Evolutionary conservation across 53 echinoderm and acorn worm genomes (phyloP).

Genomic region (Holothuria leucospilota): DNA sequence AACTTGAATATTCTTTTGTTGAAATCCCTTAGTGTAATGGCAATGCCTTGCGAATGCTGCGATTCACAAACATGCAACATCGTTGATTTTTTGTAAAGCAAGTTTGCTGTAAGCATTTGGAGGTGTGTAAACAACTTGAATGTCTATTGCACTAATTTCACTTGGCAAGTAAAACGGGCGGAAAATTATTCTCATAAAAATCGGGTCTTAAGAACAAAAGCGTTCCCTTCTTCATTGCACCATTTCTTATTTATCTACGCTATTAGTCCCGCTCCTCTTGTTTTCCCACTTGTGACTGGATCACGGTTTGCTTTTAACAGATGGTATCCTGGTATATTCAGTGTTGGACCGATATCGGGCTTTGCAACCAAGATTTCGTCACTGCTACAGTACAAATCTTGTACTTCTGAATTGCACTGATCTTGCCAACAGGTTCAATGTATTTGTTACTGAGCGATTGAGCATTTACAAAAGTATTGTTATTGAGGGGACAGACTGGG

Average conservation of each 20-base stretch:
- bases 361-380: no score
- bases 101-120: background rate
- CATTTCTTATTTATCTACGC: slow-evolving; percentile 13
- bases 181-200: background rate
- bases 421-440: no score
- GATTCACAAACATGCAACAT: background rate
- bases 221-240: background rate
- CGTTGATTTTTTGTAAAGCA: background rate
- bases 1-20: background rate
- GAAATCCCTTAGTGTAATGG: background rate
- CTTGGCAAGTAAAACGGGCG: background rate
- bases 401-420: no score
- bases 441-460: no score
- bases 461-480: no score
- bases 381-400: no score
- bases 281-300: background rate
- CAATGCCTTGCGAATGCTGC: background rate
- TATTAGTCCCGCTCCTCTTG: background rate
- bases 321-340: background rate
- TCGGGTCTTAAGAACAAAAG: background rate
- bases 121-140: background rate
- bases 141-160: background rate
- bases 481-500: no score
- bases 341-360: no score
- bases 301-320: background rate